Conservation (phyloP, 2,113 vertebrate genomes). For the Tautogolabrus adspersus region DNA sequence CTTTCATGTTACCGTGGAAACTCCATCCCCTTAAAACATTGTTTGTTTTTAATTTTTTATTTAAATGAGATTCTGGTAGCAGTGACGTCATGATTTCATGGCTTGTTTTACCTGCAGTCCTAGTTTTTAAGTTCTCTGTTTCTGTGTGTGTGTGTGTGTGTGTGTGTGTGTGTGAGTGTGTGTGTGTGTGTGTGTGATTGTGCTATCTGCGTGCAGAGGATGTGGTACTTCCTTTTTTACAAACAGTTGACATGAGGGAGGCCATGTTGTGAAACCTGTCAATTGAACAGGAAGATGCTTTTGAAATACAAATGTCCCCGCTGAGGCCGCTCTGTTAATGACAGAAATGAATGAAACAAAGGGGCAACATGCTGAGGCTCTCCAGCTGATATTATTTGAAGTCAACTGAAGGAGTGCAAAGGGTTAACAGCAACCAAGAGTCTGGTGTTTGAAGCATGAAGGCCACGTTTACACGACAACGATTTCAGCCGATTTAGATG, state of each 20-base stretch:
- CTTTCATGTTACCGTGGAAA: background rate
- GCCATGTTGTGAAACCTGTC: constrained; percentile 43
- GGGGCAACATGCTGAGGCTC: background rate
- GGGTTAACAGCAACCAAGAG: background rate
- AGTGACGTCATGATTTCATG: background rate
- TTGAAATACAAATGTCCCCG: background rate
- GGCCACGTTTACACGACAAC: no score
- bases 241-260: constrained; percentile 14
- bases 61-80: background rate
- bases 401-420: background rate
- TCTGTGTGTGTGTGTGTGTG: constrained; percentile 2
- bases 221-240: constrained; percentile 33
- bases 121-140: constrained; percentile 11
- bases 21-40: background rate
- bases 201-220: constrained; percentile 10
- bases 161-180: background rate
- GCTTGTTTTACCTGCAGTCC: background rate
- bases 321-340: background rate
- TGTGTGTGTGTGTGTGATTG: background rate
- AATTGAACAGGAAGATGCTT: background rate
- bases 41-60: background rate
- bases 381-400: background rate
- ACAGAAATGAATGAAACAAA: background rate
- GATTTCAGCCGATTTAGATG: no score
- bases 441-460: background rate